phyloP scores from a whole-genome alignment of 2,113 vertebrate genomes.

The Calidris pygmaea region DNA sequence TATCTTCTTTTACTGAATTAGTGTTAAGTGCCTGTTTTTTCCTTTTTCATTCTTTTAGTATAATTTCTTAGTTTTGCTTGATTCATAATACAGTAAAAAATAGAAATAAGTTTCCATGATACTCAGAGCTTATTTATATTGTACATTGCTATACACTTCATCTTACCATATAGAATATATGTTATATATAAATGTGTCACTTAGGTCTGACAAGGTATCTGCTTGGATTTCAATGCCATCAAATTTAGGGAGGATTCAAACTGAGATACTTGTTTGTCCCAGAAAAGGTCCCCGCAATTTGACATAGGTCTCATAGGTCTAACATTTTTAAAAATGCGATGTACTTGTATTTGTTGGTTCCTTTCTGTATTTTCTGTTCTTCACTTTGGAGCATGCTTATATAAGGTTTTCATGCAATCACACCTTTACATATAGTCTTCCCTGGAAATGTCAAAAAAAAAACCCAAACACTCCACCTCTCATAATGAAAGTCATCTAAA shows the following conservation, averaged over 20 bases:
- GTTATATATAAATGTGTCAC: neutral
- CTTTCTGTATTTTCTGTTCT: neutral
- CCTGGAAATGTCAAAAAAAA: neutral
- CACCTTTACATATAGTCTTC: neutral
- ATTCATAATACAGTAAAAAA: neutral
- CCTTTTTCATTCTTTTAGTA: neutral
- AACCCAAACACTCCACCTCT: neutral
- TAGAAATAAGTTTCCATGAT: neutral
- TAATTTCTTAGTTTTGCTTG: neutral
- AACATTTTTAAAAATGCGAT: neutral
- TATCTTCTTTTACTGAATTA: neutral
- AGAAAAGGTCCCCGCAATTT: neutral
- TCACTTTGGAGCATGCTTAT: neutral
- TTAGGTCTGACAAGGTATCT: neutral
- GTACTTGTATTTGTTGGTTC: neutral
- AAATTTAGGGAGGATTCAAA: neutral
- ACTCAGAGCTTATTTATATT: neutral
- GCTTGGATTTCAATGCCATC: neutral
- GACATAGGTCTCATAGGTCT: rapidly evolving
- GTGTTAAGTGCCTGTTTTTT: neutral
- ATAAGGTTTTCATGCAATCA: neutral
- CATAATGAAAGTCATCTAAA: neutral
- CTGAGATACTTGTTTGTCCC: neutral
- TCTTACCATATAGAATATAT: neutral
- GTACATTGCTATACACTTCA: neutral